A percentile compares a stretch with the other conserved stretches of the same genome.
Conservation (phyloP, 2,797 vertebrate species). For the Caiman crocodilus region DNA sequence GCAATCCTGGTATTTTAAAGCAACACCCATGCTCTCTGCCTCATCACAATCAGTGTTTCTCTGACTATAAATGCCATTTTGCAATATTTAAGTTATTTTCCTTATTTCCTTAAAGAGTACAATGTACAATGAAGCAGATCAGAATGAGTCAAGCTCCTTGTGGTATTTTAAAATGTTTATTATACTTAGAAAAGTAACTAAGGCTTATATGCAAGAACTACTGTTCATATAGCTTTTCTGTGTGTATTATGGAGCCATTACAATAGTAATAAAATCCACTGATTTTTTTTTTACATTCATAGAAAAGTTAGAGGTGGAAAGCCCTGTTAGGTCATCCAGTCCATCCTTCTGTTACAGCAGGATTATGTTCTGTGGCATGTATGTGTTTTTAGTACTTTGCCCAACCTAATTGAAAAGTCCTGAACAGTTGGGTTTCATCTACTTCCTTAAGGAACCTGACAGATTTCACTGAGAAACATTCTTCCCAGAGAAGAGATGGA, state of each 20-base stretch:
- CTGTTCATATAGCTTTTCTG: background rate
- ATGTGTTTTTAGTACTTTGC: background rate
- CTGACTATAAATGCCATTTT: background rate
- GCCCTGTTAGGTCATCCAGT: background rate
- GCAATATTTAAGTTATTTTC: background rate
- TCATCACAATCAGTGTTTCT: background rate
- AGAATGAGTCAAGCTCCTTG: background rate
- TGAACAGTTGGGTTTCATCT: background rate
- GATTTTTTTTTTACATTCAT: background rate
- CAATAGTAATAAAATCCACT: background rate
- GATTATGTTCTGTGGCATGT: background rate
- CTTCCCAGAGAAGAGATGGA: background rate
- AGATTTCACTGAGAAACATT: background rate
- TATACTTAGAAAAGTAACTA: background rate
- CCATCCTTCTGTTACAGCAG: background rate
- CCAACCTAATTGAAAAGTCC: background rate
- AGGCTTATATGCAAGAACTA: background rate
- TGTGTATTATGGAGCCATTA: background rate
- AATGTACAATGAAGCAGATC: background rate
- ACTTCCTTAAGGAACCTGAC: background rate
- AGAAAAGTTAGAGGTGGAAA: background rate
- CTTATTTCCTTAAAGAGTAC: background rate
- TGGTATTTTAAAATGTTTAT: background rate
- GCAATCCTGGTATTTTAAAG: slow-evolving; percentile 14
- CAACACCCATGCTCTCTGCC: background rate